A percentile compares a stretch with the other conserved stretches of the same genome.
These are phyloP conservation scores for Salvelinus sp. DNA, from an alignment of 2,113 vertebrate species.

Conservation along the genomic window DNA sequence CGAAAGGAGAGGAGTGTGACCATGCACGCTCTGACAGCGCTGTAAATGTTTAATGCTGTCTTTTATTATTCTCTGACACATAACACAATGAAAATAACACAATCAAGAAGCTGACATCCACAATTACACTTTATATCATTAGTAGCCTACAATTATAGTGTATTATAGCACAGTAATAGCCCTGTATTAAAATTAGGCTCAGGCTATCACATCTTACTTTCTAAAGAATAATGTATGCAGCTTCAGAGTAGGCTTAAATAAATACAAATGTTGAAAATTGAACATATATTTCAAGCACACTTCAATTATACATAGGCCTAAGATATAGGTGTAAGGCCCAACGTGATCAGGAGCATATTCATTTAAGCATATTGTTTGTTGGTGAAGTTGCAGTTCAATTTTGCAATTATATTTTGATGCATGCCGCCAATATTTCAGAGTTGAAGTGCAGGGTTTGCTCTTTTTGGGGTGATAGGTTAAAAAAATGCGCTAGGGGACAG, in stretches of 20 bases:
- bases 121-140: no score
- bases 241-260: neutral
- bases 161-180: neutral
- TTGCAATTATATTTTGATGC: neutral
- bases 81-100: no score
- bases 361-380: neutral
- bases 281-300: neutral
- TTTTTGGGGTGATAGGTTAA: constrained; percentile 59
- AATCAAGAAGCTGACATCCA: no score
- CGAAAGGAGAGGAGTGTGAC: neutral
- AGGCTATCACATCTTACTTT: neutral
- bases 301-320: neutral
- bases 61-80: neutral
- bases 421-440: neutral
- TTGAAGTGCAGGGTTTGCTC: constrained; percentile 33
- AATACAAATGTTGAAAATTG: neutral
- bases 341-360: neutral
- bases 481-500: constrained; percentile 74
- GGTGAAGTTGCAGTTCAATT: neutral
- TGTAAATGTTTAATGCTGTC: neutral
- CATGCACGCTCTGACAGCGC: no score
- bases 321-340: neutral
- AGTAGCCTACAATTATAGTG: neutral
- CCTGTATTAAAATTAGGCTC: neutral
- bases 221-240: no score